Evolutionary conservation across 2,888 invertebrate species (phyloP), one percentile per base, ranked within the genome.

Genomic region (Eledona agricola): DNA sequence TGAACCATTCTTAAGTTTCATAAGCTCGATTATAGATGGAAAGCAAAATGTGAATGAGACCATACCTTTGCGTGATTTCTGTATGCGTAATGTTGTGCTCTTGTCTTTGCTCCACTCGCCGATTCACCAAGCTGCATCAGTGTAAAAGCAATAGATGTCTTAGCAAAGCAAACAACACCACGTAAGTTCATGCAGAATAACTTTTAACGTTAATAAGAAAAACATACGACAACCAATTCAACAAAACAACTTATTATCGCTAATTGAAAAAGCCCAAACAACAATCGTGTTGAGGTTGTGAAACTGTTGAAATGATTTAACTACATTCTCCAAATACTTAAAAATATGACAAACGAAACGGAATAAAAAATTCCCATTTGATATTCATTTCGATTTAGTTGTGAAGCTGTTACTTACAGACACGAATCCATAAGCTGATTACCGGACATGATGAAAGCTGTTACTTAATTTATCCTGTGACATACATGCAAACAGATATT

Each of bases 51-150:
- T 51, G 51, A 60, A 66, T 55, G 59, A 54, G 55, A 55, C 45
- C 72, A 71, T 77, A 83, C 83, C 83, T 84, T 80, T 84, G 83
- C 65, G 83, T 83, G 70, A 83, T 81, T 79, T 85, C 83, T 73
- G 83, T 84, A 75, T 82, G 83, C 66, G 84, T 84, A 74, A 84
- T 81, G 78, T 82, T 82, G 79, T 83, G 84, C 76, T 84, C 83
- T 77, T 83, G 83, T 71, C 83, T 80, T 77, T 83, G 82, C 77
- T 83, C 83, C 76, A 85, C 81, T 74, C 84, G 80, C 72, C 84
- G 81, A 77, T 83, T 84, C 79, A 85, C 83, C 80, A 84, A 81
- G 80, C 84, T 85, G 78, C 69, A 10, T n/a, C 63, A 63, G 64
- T 65, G 63, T 62, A 62, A 69, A 67, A 70, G 65, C 67, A 69